Conservation (phyloP, 2,888 invertebrate species). For the Zeuzera pyrina region DNA sequence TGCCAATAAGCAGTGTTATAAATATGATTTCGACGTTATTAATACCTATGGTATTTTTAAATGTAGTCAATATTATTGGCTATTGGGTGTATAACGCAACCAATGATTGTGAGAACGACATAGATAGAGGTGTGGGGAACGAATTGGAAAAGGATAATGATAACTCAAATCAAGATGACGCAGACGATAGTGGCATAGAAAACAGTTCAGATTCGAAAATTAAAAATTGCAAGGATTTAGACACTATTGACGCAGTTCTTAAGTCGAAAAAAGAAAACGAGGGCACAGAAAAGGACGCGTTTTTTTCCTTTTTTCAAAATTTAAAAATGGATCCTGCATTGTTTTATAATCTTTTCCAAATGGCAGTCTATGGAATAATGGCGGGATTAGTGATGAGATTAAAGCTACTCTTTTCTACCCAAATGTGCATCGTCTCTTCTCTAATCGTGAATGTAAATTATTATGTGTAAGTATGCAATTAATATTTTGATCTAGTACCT, state of each 20-base stretch:
- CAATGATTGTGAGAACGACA: constrained; percentile 15
- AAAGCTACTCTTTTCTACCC: constrained; percentile 84
- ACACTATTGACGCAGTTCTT: constrained; percentile 25
- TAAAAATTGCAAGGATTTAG: constrained; percentile 30
- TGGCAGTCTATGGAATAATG: constrained; percentile 80
- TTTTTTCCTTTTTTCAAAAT: constrained; percentile 36
- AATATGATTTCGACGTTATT: constrained; percentile 70
- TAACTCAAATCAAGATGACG: constrained; percentile 42
- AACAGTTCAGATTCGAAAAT: constrained; percentile 56
- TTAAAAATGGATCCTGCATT: constrained; percentile 66
- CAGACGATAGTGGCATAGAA: constrained; percentile 70
- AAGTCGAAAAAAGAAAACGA: constrained; percentile 27
- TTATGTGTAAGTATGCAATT: constrained; percentile 44
- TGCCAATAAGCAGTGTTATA: constrained; percentile 68
- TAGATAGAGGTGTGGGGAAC: constrained; percentile 11
- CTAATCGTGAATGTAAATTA: constrained; percentile 71
- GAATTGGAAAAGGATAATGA: constrained; percentile 17
- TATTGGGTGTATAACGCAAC: constrained; percentile 34
- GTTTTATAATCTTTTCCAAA: constrained; percentile 81
- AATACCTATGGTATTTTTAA: constrained; percentile 69
- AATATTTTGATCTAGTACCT: too few relatives aligned
- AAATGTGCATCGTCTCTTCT: constrained; percentile 81
- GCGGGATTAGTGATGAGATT: constrained; percentile 84
- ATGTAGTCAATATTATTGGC: constrained; percentile 38
- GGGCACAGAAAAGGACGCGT: constrained; percentile 9